Percentiles rank a stretch among this genome's conserved stretches.
Evolutionary conservation across 2,113 vertebrate species (phyloP).

Genomic region (Chlamydotis undulata): DNA sequence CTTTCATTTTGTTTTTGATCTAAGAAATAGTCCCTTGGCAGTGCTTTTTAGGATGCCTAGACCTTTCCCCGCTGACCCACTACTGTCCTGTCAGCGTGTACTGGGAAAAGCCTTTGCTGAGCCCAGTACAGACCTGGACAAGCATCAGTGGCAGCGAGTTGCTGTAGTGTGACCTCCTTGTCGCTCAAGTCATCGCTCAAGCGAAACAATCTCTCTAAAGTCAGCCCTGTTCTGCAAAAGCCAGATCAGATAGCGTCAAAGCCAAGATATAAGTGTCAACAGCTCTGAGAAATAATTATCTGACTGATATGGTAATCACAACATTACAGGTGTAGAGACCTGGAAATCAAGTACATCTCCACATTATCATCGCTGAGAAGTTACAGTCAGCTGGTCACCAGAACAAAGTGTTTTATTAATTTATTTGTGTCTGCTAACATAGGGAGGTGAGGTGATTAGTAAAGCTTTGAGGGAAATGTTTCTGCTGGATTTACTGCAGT

Average conservation of each 20-base stretch:
- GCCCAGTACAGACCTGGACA: background rate
- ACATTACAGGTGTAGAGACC: background rate
- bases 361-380: background rate
- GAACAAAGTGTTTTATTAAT: background rate
- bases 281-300: background rate
- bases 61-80: background rate
- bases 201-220: background rate
- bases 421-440: background rate
- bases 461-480: background rate
- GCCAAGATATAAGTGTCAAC: background rate
- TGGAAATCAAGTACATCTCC: background rate
- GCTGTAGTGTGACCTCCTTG: background rate
- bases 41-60: background rate
- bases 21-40: background rate
- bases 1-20: background rate
- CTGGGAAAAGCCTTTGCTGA: background rate
- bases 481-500: background rate
- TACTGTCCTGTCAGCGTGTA: background rate
- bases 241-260: background rate
- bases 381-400: background rate
- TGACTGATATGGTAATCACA: background rate
- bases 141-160: background rate
- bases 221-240: background rate
- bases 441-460: background rate
- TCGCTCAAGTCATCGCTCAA: background rate